Conservation (phyloP, 1,140 invertebrate species). For the Calliphora vicina region DNA sequence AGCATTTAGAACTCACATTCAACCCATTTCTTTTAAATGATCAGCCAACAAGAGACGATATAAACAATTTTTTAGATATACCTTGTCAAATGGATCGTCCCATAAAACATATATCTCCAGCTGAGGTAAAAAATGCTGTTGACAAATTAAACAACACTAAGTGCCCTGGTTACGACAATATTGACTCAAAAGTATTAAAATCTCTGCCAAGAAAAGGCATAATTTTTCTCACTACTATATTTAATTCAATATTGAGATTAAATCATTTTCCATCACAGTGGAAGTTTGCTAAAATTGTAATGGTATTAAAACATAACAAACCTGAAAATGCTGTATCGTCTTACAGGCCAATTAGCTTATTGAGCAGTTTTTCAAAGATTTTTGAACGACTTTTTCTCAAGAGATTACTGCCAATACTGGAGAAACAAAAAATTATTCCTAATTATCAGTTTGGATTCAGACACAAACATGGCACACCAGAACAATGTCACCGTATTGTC, state of each 20-base stretch:
- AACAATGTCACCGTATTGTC: not conserved
- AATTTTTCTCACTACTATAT: not conserved
- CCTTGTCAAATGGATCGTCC: too few relatives aligned
- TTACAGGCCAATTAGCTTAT: conserved; percentile 38
- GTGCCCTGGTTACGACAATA: too few relatives aligned
- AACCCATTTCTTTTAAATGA: too few relatives aligned
- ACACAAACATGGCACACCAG: conserved; percentile 39
- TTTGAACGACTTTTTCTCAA: conserved; percentile 42
- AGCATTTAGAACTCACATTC: too few relatives aligned
- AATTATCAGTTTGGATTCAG: conserved; percentile 50
- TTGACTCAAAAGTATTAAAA: not conserved
- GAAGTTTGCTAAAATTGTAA: conserved; percentile 5
- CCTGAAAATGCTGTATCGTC: not conserved
- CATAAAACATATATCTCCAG: too few relatives aligned
- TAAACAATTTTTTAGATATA: too few relatives aligned
- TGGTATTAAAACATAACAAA: not conserved
- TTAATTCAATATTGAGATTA: not conserved
- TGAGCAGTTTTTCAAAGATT: conserved; percentile 50
- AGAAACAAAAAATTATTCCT: conserved; percentile 28
- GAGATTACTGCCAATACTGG: conserved; percentile 39
- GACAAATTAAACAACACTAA: too few relatives aligned
- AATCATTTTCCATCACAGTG: not conserved
- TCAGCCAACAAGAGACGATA: too few relatives aligned
- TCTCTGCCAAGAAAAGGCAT: not conserved
- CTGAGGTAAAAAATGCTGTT: too few relatives aligned